These are phyloP conservation scores for Lophius americanus DNA, from an alignment of 2,797 vertebrate genomes.

Conservation along the genomic window DNA sequence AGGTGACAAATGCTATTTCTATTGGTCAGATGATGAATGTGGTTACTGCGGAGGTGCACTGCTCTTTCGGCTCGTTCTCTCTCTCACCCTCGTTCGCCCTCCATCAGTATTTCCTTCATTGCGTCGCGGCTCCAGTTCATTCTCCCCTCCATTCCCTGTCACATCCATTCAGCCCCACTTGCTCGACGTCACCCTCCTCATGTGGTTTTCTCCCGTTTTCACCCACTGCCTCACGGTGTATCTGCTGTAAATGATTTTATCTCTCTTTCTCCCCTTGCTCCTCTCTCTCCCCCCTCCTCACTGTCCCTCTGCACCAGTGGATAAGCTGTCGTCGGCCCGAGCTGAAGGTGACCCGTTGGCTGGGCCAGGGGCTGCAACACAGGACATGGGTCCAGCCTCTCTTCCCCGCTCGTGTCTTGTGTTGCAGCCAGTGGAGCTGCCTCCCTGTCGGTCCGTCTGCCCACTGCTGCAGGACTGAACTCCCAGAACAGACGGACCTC, in stretches of 20 bases:
- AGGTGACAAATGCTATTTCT: slow-evolving; percentile 75
- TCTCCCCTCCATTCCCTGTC: slow-evolving; percentile 17
- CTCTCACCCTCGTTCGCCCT: slow-evolving; percentile 40
- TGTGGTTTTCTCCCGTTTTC: slow-evolving; percentile 40
- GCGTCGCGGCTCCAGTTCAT: slow-evolving; percentile 22
- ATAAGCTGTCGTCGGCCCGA: slow-evolving; percentile 45
- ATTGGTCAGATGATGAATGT: slow-evolving; percentile 74
- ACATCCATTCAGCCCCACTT: slow-evolving; percentile 22
- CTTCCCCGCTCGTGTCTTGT: slow-evolving; percentile 98
- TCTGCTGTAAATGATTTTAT: slow-evolving; percentile 65
- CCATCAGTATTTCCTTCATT: slow-evolving; percentile 53
- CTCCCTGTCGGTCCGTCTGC: slow-evolving; percentile 26
- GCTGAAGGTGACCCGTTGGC: slow-evolving; percentile 79
- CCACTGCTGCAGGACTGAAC: slow-evolving; percentile 13
- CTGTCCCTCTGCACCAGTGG: slow-evolving; percentile 54
- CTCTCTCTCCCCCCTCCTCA: slow-evolving; percentile 1
- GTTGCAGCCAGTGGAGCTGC: slow-evolving; percentile 98
- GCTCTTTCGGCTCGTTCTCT: slow-evolving; percentile 32
- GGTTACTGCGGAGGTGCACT: slow-evolving; percentile 51
- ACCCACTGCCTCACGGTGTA: slow-evolving; percentile 42
- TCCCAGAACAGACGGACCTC: slow-evolving; percentile 39
- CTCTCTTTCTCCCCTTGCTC: slow-evolving; percentile 21
- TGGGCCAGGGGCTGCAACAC: slow-evolving; percentile 97
- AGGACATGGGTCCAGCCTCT: slow-evolving; percentile 94
- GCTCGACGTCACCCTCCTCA: slow-evolving; percentile 27